Evolutionary conservation across 2,797 vertebrate genomes (phyloP), one percentile per base, ranked within the genome.

Genomic region (Cryptoprocta ferox): DNA sequence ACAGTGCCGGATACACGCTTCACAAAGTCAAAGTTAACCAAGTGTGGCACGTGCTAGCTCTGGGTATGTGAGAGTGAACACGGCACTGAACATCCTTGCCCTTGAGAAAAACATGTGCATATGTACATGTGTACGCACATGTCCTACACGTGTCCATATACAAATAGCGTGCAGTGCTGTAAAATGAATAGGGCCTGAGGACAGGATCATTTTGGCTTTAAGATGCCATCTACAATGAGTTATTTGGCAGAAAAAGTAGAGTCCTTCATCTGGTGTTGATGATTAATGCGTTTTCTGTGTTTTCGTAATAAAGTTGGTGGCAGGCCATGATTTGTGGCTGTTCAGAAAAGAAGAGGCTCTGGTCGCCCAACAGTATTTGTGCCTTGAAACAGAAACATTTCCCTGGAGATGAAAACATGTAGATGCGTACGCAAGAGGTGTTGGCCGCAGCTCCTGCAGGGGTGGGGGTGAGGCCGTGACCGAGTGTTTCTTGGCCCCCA

Each of bases 221-320:
- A 45, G 59, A 61, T 28, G 59, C 63, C 28, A 12, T 21, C 59
- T 50, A 6, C 32, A 37, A 5, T 61, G 16, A 59, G 45, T 75
- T 73, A 53, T 28, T 80, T 61, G 50, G 9, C 45, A 75, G 91
- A 14, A 50, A 76, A 70, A 61, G 37, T 39, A 79, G 70, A 81
- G 39, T 42, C 37, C 6, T 75, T 80, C 35, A 21, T 28, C 53
- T 85, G 63, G 50, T 80, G 45, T 50, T 53, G 45, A 53, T 21
- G 42, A 13, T 85, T 63, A 81, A n/a, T 50, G 48, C 82, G 8
- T 78, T 73, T 95, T 95, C 78, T 92, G 19, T 66, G 65, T 73
- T n/a, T 92, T 91, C 68, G 30, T 81, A n/a, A 65, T 56, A n/a
- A 95, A 78, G 24, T 75, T 53, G 39, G 16, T 73, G 14, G 19